phyloP scores from a whole-genome alignment of 2,888 invertebrate species.

The Liopterus haemorrhoidalis region DNA sequence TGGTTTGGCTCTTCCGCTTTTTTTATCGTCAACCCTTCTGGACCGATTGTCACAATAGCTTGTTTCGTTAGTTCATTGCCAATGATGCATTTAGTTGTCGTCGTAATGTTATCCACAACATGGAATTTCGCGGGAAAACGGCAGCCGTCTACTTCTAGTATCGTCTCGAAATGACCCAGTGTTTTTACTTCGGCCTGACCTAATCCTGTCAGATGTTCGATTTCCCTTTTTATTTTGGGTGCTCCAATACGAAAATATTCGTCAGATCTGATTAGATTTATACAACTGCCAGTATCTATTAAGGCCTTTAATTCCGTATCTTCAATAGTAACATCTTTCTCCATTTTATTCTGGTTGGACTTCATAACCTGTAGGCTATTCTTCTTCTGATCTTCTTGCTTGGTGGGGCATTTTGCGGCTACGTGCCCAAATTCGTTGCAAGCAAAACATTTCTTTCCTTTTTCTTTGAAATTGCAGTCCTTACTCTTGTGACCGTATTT shows the following conservation, averaged over 20 bases:
- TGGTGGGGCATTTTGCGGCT: constrained; percentile 5
- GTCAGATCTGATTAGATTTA: constrained; percentile 1
- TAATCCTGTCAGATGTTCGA: constrained; percentile 1
- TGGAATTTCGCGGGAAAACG: not conserved
- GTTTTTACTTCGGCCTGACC: not conserved
- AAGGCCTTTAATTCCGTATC: not conserved
- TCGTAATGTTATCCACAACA: too few relatives aligned
- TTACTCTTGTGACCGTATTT: constrained; percentile 3
- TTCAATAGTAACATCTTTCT: not conserved
- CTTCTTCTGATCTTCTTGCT: not conserved
- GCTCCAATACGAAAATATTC: constrained; percentile 9
- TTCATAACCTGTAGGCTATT: too few relatives aligned
- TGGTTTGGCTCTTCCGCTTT: too few relatives aligned
- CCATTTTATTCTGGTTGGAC: too few relatives aligned
- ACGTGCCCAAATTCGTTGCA: constrained; percentile 21
- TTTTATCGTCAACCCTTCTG: too few relatives aligned
- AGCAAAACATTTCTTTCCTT: constrained; percentile 21
- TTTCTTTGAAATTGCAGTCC: constrained; percentile 4
- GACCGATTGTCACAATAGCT: not conserved
- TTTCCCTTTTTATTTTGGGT: not conserved
- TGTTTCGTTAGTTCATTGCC: constrained; percentile 4
- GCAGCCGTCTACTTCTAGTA: not conserved
- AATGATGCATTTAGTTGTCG: not conserved
- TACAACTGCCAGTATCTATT: constrained; percentile 3
- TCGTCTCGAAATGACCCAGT: not conserved